Evolutionary conservation across 2,888 invertebrate species (phyloP).

Genomic region (Drosophila fulvimacula): DNA sequence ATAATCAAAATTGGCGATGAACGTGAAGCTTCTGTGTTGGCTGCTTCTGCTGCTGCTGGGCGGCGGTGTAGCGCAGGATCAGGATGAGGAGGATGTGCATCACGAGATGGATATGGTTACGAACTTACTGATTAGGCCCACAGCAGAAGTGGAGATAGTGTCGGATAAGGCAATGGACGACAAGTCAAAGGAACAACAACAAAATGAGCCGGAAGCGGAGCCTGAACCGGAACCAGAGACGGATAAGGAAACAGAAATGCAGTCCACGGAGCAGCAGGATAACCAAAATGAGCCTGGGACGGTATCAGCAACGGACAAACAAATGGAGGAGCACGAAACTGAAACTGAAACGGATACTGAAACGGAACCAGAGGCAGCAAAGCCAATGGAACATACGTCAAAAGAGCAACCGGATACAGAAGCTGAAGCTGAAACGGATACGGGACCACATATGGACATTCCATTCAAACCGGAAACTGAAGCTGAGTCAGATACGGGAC

Average conservation of each 20-base stretch:
- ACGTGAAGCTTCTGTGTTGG: constrained; percentile 32
- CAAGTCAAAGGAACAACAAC: background rate
- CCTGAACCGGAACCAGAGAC: background rate
- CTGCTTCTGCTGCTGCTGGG: constrained; percentile 32
- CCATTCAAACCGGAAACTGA: background rate
- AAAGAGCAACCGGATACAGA: background rate
- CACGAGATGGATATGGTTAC: constrained; percentile 3
- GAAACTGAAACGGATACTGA: background rate
- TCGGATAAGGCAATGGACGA: background rate
- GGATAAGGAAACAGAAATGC: background rate
- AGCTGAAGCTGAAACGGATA: background rate
- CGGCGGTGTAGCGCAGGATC: constrained; percentile 24
- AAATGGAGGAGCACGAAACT: background rate
- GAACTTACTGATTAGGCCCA: background rate
- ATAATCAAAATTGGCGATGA: constrained; percentile 30
- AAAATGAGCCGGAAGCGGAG: background rate
- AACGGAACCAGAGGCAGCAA: background rate
- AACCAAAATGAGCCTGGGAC: background rate
- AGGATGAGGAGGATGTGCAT: background rate
- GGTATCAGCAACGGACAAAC: background rate
- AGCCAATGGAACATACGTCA: constrained; percentile 1
- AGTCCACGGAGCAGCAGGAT: constrained; percentile 11
- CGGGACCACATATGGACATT: background rate
- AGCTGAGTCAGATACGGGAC: background rate
- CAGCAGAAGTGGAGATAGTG: background rate